Conservation (phyloP, 1,140 invertebrate species). For the Polypedilum vanderplanki region DNA sequence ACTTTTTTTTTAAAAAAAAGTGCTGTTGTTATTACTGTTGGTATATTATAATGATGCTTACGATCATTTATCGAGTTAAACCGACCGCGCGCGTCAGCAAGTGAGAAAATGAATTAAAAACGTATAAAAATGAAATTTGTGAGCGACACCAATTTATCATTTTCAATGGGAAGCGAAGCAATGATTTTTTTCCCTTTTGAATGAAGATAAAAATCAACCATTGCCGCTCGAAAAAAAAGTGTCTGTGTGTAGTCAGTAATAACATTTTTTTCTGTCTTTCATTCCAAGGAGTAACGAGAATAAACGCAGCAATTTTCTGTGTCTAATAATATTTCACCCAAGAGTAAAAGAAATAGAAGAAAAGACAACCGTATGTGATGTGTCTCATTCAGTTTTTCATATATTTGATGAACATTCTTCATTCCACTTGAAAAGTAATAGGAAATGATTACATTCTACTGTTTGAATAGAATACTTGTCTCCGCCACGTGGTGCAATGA, state of each 20-base stretch:
- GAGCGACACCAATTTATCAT: slow-evolving; percentile 26
- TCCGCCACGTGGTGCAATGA: slow-evolving; percentile 1
- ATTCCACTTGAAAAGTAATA: background rate
- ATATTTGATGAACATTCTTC: background rate
- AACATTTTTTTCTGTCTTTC: background rate
- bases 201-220: slow-evolving; percentile 10
- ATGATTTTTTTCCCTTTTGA: background rate
- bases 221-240: background rate
- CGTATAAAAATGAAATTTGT: background rate
- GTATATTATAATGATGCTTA: slow-evolving; percentile 9
- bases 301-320: background rate
- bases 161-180: slow-evolving; percentile 1
- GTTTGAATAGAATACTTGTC: background rate
- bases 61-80: slow-evolving; percentile 23
- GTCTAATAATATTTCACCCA: background rate
- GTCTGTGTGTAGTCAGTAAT: background rate
- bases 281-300: background rate
- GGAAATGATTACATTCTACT: background rate
- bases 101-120: background rate
- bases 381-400: too few relatives aligned
- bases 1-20: background rate
- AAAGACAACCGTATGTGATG: background rate
- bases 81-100: slow-evolving; percentile 24
- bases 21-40: background rate
- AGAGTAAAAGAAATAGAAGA: too few relatives aligned